These are phyloP conservation scores for Diplazon laetatorius DNA, from an alignment of 2,888 invertebrate genomes.

Conservation along the genomic window DNA sequence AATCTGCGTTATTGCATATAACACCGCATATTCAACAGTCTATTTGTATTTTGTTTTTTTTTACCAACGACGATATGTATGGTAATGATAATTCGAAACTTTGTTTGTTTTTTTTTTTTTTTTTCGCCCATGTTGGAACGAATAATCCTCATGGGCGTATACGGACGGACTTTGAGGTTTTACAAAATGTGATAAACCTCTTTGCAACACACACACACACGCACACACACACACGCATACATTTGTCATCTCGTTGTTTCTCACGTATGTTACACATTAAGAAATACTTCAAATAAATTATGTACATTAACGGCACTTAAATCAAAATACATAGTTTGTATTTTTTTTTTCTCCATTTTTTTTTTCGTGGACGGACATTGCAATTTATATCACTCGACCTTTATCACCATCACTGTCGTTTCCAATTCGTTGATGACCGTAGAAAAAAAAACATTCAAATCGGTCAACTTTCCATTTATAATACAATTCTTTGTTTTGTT, in stretches of 20 bases:
- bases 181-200: slow-evolving; percentile 42
- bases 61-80: no score
- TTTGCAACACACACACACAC: slow-evolving; percentile 50
- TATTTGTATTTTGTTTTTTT: no score
- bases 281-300: slow-evolving; percentile 42
- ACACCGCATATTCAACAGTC: no score
- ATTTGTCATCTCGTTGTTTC: slow-evolving; percentile 8
- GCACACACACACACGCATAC: no score
- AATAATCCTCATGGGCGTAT: not conserved
- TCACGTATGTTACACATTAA: slow-evolving; percentile 37
- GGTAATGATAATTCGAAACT: slow-evolving; percentile 3
- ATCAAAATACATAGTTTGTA: slow-evolving; percentile 13
- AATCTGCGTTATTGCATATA: slow-evolving; percentile 12
- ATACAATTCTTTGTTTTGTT: no score
- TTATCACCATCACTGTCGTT: slow-evolving; percentile 8
- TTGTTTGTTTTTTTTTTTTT: not conserved
- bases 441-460: not conserved
- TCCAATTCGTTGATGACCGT: not conserved
- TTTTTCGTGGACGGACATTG: slow-evolving; percentile 19
- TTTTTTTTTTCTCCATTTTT: no score
- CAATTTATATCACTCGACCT: slow-evolving; percentile 16
- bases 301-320: slow-evolving; percentile 38
- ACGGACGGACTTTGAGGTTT: slow-evolving; percentile 52
- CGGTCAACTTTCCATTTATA: not conserved
- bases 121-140: not conserved